Percentiles rank a stretch among this genome's conserved stretches.
These are phyloP conservation scores for Myotis brandtii DNA, from an alignment of 2,113 vertebrate species.

Conservation along the genomic window DNA sequence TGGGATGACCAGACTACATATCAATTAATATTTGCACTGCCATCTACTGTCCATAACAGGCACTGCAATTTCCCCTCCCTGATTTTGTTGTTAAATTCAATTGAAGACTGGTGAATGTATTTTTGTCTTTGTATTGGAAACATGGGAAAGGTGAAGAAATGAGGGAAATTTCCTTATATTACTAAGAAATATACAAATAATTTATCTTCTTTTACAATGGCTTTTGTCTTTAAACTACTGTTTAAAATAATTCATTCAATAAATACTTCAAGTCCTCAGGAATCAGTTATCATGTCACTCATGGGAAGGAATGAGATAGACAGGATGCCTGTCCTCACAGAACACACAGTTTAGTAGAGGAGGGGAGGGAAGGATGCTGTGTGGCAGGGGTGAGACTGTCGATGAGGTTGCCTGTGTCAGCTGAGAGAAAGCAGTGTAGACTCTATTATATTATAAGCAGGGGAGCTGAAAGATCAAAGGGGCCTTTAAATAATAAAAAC, in stretches of 20 bases:
- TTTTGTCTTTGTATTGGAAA: constrained; percentile 53
- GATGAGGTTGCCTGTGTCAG: too few species aligned
- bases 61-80: neutral
- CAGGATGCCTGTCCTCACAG: neutral
- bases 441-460: neutral
- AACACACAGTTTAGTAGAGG: neutral
- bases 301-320: neutral
- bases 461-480: neutral
- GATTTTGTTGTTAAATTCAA: neutral
- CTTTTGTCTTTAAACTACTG: neutral
- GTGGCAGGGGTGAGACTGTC: accelerated
- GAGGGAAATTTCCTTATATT: neutral
- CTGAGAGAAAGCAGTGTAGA: neutral
- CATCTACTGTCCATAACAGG: constrained; percentile 81
- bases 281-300: neutral
- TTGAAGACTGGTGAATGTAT: neutral
- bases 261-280: neutral
- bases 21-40: constrained; percentile 75
- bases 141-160: neutral
- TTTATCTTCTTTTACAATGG: neutral
- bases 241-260: constrained; percentile 17
- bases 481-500: neutral
- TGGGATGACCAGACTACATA: neutral
- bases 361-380: neutral
- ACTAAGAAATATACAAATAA: neutral